Conservation (phyloP, 2,113 vertebrate species). For the Mustela nigripes region DNA sequence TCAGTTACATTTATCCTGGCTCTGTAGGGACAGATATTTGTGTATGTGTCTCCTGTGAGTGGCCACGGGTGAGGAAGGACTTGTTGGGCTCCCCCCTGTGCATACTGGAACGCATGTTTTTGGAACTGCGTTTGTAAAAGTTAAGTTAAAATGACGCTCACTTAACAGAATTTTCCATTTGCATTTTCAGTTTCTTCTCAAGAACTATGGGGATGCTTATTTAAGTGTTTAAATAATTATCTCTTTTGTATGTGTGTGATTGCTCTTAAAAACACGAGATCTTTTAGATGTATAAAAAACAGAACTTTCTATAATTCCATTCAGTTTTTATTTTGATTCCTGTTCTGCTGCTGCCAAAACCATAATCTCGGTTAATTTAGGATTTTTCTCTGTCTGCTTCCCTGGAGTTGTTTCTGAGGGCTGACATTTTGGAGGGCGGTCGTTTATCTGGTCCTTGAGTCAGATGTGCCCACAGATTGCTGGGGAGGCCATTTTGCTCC, state of each 20-base stretch:
- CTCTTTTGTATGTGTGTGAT: neutral
- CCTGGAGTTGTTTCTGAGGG: neutral
- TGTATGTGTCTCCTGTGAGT: neutral
- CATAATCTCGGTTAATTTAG: neutral
- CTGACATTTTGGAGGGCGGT: neutral
- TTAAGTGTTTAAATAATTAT: neutral
- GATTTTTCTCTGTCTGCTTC: neutral
- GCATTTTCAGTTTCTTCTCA: neutral
- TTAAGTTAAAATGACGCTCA: conserved; percentile 9
- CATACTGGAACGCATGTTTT: neutral
- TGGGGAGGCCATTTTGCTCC: neutral
- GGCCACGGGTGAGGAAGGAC: neutral
- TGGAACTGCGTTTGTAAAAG: neutral
- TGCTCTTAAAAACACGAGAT: neutral
- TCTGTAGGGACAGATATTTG: neutral
- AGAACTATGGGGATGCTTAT: neutral
- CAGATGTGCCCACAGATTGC: neutral
- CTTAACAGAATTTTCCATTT: neutral
- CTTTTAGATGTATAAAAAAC: neutral
- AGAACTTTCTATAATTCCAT: neutral
- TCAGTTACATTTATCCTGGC: neutral
- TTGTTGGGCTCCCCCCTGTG: neutral
- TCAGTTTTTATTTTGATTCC: neutral
- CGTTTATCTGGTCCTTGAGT: neutral
- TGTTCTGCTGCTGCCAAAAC: neutral